Evolutionary conservation across 2,797 vertebrate species (phyloP), one percentile per base, ranked within the genome.

Genomic region (Helostoma temminkii): DNA sequence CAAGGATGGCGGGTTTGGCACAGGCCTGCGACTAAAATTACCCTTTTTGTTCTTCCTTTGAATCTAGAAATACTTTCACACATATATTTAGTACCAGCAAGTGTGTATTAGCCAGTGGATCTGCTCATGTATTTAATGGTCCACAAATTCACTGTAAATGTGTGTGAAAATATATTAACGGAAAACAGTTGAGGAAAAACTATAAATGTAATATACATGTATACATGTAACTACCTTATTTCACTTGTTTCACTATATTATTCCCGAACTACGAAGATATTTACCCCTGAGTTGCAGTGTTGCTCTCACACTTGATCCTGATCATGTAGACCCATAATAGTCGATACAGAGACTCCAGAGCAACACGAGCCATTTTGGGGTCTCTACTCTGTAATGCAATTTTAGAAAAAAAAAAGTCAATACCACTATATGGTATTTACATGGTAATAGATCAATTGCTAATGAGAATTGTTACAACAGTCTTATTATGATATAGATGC

Each of bases 231-330:
- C 25, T 26, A 22, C 28, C 7, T 45, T 12, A n/a, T n/a, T 56
- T 30, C 42, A 32, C 4, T 24, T 52, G 49, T 19, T 5, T 34
- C 15, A 43, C 1, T 7, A 28, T 7, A 21, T 22, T 21, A 39
- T 8, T 4, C 6, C 4, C 26, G 4, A 19, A 47, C 16, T 19
- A 12, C 6, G 21, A 16, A 42, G 9, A 53, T 48, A 50, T 63
- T 94, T 88, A 98, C 98, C 98, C 96, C 86, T 99, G 98, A 74
- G 98, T 99, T 89, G 98, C 96, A 88, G 97, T 99, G 95, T 99
- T 99, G 96, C 98, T 99, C 94, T 99, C 98, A 95, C 98, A 99
- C 95, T 99, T 99, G 92, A 99, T 98, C 88, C 97, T 94, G 95
- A 99, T 98, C 91, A 98, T 96, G 92, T 99, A 99, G 93, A 99